Evolutionary conservation across 2,797 vertebrate species (phyloP), one percentile per base, ranked within the genome.

Genomic region (Sylvia borin): DNA sequence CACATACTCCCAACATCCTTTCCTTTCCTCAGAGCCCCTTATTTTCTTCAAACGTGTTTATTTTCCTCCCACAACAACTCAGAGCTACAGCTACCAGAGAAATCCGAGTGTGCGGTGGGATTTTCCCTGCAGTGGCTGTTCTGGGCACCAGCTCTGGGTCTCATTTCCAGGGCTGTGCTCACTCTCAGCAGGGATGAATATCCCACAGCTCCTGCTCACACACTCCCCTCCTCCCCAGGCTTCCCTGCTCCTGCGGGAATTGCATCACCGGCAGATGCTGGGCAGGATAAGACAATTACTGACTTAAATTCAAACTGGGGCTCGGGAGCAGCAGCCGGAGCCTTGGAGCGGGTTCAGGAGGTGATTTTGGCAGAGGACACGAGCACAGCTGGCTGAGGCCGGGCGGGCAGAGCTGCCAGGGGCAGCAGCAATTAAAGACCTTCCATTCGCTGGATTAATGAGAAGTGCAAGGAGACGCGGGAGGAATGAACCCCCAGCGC

Each of bases 231-330:
- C 75, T 89, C 71, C 79, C 51, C 24, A 1, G 0, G 3, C 79
- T 75, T 50, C 73, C 60, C 87, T 7, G 4, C 17, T 90, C 92
- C 81, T 36, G 67, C 0, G 27, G 88, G 86, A 91, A 90, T 53
- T 88, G 92, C 86, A 96, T 80, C 88, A 72, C 1, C 2, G 92
- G 84, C 91, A 96, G 96, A 96, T 78, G 93, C 92, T 54, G 10
- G 25, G 60, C 66, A 47, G 77, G 64, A 18, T 32, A 38, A 66
- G 43, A 25, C 9, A 43, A 54, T 54, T 32, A 8, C 53, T 21
- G 3, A 54, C 53, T 54, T 54, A 16, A 34, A 34, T 16, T 34
- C 54, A 10, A 34, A 25, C n/a, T 16, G 53, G 10, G 73, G 65
- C 43, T 84, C 15, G 71, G 74, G 51, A 75, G 53, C 54, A 40